Evolutionary conservation across 2,797 vertebrate genomes (phyloP).

Genomic region (Tadarida brasiliensis): DNA sequence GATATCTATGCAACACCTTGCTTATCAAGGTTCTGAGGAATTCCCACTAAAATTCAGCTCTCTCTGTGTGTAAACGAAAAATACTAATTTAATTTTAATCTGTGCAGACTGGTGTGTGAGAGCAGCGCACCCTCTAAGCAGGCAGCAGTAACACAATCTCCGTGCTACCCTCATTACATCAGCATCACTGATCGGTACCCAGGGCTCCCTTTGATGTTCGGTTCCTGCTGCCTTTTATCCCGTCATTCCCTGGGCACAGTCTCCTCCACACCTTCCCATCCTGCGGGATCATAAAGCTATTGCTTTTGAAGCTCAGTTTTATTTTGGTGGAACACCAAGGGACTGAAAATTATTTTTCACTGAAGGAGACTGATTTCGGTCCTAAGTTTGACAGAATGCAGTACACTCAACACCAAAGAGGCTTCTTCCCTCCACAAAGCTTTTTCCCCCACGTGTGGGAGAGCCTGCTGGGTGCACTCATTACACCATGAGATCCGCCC

Average conservation of each 20-base stretch:
- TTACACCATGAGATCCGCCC: not conserved
- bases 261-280: not conserved
- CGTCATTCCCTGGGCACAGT: slow-evolving; percentile 38
- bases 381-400: not conserved
- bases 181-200: slow-evolving; percentile 14
- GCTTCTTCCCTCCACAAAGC: not conserved
- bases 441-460: not conserved
- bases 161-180: slow-evolving; percentile 61
- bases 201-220: slow-evolving; percentile 45
- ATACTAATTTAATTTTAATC: slow-evolving; percentile 64
- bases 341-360: slow-evolving; percentile 53
- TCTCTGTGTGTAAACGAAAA: slow-evolving; percentile 49
- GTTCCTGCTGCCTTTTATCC: slow-evolving; percentile 45
- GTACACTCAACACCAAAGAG: not conserved
- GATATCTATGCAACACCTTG: slow-evolving; percentile 32
- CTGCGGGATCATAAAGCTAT: not conserved
- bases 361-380: slow-evolving; percentile 38
- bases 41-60: slow-evolving; percentile 72
- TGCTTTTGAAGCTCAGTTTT: slow-evolving; percentile 53
- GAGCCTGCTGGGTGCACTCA: not conserved
- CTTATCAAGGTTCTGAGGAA: slow-evolving; percentile 60
- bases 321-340: slow-evolving; percentile 55
- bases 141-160: slow-evolving; percentile 36
- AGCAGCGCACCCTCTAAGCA: not conserved
- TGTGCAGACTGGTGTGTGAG: not conserved